Evolutionary conservation across 2,888 invertebrate species (phyloP).

Genomic region (Nasonovia ribisnigri): DNA sequence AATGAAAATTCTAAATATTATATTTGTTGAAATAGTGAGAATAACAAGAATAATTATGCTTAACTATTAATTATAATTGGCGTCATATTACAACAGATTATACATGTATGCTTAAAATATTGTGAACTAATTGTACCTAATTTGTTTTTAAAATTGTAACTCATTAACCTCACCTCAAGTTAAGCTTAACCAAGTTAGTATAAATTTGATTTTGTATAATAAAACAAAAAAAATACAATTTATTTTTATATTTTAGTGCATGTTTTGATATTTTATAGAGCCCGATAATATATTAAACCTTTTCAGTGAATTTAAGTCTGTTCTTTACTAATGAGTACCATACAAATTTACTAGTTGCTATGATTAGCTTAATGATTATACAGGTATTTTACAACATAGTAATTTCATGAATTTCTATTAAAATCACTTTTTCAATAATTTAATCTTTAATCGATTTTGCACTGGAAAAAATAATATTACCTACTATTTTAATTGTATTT

Average conservation of each 20-base stretch:
- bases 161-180: too few relatives aligned
- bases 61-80: not conserved
- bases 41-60: not conserved
- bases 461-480: not conserved
- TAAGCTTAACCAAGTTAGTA: too few relatives aligned
- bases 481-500: not conserved
- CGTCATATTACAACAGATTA: too few relatives aligned
- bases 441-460: not conserved
- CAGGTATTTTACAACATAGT: not conserved
- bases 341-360: not conserved
- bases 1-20: too few relatives aligned
- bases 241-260: not conserved
- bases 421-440: not conserved
- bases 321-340: not conserved
- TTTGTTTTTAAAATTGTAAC: too few relatives aligned
- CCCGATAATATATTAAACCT: not conserved
- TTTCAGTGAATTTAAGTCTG: not conserved
- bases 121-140: too few relatives aligned
- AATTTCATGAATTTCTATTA: not conserved
- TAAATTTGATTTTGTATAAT: too few relatives aligned
- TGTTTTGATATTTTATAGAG: not conserved
- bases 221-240: not conserved
- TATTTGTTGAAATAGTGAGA: not conserved
- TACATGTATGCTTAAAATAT: too few relatives aligned
- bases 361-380: not conserved